A percentile compares a stretch with the other conserved stretches of the same genome.
These are phyloP conservation scores for Neodontobutis hainanensis DNA, from an alignment of 2,113 vertebrate genomes.

Conservation along the genomic window DNA sequence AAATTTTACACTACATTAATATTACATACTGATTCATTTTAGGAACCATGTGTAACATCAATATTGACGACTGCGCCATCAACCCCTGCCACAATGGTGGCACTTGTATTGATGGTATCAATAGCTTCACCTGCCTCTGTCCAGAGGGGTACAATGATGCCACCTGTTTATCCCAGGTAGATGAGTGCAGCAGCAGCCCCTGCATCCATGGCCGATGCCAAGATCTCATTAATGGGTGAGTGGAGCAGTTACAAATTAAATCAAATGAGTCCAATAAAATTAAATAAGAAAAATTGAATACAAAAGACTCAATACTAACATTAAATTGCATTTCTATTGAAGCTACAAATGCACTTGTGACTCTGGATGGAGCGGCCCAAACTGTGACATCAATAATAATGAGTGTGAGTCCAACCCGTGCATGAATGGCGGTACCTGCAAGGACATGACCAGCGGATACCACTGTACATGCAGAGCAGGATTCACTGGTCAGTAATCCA, in stretches of 20 bases:
- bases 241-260: slow-evolving; percentile 13
- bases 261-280: neutral
- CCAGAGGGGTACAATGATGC: slow-evolving; percentile 90
- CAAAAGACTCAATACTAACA: neutral
- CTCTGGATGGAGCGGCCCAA: slow-evolving; percentile 89
- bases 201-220: slow-evolving; percentile 90
- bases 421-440: slow-evolving; percentile 90
- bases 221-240: slow-evolving; percentile 88
- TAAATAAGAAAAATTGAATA: neutral
- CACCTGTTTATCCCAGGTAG: slow-evolving; percentile 91
- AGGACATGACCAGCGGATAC: slow-evolving; percentile 95
- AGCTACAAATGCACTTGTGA: slow-evolving; percentile 91
- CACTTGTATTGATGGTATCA: slow-evolving; percentile 88
- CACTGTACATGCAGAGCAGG: slow-evolving; percentile 92
- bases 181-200: slow-evolving; percentile 93
- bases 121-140: slow-evolving; percentile 88
- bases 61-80: slow-evolving; percentile 88
- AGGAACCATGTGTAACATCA: slow-evolving; percentile 92
- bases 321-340: slow-evolving; percentile 1
- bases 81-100: slow-evolving; percentile 92
- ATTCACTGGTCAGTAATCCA: slow-evolving; percentile 87
- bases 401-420: slow-evolving; percentile 91
- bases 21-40: slow-evolving; percentile 21
- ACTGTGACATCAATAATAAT: slow-evolving; percentile 91
- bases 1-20: too few species aligned